phyloP scores from a whole-genome alignment of 2,113 vertebrate species.

The Nothobranchius kuhntae region DNA sequence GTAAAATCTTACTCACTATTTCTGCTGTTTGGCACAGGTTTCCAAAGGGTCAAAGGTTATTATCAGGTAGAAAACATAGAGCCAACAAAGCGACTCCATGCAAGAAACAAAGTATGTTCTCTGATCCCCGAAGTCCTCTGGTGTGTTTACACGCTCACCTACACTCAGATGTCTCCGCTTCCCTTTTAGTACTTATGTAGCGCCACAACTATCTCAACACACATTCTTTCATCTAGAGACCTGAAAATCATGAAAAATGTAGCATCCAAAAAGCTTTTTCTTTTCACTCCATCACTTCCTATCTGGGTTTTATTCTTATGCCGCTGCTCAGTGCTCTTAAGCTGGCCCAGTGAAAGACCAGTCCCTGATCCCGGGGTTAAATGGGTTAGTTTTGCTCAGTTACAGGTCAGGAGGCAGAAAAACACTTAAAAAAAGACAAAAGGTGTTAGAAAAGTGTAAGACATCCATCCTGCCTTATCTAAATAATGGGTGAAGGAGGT shows the following conservation, averaged over 20 bases:
- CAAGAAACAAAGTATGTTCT: conserved; percentile 1
- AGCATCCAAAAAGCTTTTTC: conserved; percentile 28
- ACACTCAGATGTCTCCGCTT: conserved; percentile 35
- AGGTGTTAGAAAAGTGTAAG: background rate
- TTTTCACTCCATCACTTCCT: conserved; percentile 20
- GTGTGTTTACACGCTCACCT: conserved; percentile 10
- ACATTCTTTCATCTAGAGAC: conserved; percentile 47
- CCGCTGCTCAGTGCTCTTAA: background rate
- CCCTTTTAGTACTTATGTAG: conserved; percentile 44
- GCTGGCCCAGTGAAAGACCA: conserved; percentile 1
- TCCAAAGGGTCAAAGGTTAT: background rate
- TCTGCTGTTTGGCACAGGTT: too few relatives aligned
- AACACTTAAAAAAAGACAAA: background rate
- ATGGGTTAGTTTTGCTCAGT: conserved; percentile 4
- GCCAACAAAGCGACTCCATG: conserved; percentile 10
- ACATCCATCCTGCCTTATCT: background rate
- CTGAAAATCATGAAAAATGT: conserved; percentile 58
- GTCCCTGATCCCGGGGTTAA: conserved; percentile 21
- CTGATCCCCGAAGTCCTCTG: background rate
- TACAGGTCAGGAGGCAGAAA: background rate
- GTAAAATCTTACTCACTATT: too few relatives aligned
- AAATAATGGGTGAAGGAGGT: background rate
- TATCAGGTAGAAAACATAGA: background rate
- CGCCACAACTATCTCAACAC: conserved; percentile 30
- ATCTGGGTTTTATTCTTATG: conserved; percentile 19